Evolutionary conservation across 2,113 vertebrate species (phyloP).

Genomic region (Platichthys stellatus): DNA sequence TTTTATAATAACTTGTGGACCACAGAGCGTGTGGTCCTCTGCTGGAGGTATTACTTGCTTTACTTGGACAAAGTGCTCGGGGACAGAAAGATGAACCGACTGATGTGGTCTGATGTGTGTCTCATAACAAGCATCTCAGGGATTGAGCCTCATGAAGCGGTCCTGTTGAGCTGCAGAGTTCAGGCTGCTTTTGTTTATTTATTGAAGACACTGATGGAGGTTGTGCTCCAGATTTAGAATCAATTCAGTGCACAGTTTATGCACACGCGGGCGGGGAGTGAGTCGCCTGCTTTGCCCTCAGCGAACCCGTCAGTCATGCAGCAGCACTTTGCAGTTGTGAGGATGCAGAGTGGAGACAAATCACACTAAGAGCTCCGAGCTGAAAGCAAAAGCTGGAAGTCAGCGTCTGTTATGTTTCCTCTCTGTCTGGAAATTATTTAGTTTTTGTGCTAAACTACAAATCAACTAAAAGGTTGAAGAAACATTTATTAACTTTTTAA

Average conservation of each 20-base stretch:
- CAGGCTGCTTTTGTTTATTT: conserved; percentile 63
- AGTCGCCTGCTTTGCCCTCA: conserved; percentile 18
- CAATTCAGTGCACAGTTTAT: conserved; percentile 42
- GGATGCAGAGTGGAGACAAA: conserved; percentile 35
- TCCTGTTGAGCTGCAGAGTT: conserved; percentile 9
- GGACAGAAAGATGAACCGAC: conserved; percentile 29
- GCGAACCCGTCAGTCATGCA: conserved; percentile 59
- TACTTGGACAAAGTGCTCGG: conserved; percentile 13
- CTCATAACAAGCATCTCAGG: conserved; percentile 41
- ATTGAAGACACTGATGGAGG: conserved; percentile 64
- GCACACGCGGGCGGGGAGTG: conserved; percentile 25
- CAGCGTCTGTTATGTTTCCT: not conserved
- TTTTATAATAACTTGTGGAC: not conserved
- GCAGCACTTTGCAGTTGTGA: conserved; percentile 48
- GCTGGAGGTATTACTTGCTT: conserved; percentile 10
- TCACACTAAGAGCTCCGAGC: conserved; percentile 31
- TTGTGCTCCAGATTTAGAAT: conserved; percentile 70
- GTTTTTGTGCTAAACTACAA: not conserved
- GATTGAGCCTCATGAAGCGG: conserved; percentile 19
- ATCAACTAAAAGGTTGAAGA: not conserved
- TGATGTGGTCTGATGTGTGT: conserved; percentile 29
- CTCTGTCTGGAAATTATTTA: not conserved
- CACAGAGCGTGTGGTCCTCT: not conserved
- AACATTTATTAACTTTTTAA: too few relatives aligned
- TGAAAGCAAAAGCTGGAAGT: conserved; percentile 12